phyloP scores from a whole-genome alignment of 2,797 vertebrate species.

The Spinus olivaceus region DNA sequence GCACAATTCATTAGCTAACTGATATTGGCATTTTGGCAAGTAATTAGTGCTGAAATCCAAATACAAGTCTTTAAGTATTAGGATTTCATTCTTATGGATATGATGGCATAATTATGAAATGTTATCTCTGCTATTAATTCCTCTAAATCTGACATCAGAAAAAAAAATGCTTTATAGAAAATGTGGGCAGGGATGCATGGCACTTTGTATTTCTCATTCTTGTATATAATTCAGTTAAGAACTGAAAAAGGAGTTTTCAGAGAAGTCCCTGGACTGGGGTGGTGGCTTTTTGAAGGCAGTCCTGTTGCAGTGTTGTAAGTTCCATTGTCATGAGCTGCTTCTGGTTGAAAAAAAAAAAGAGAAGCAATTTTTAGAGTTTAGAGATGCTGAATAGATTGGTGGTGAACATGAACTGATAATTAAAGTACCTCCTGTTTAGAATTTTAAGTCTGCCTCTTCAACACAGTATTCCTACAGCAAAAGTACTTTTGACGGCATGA shows the following conservation, averaged over 20 bases:
- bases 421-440: not conserved
- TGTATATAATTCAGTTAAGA: not conserved
- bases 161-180: not conserved
- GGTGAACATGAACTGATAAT: not conserved
- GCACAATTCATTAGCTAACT: not conserved
- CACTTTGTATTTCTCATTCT: not conserved
- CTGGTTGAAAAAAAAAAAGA: not conserved
- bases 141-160: not conserved
- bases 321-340: not conserved
- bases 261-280: not conserved
- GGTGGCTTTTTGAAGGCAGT: not conserved
- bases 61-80: not conserved
- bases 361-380: not conserved
- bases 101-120: not conserved
- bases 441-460: not conserved
- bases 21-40: not conserved
- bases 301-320: not conserved
- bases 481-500: not conserved
- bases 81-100: not conserved
- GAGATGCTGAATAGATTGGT: not conserved
- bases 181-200: not conserved
- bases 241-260: not conserved
- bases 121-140: not conserved
- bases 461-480: fast-evolving
- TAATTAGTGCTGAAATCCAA: not conserved